Base-by-base conservation (phyloP, 2,113 vertebrate species). In the Macaca mulatta region DNA sequence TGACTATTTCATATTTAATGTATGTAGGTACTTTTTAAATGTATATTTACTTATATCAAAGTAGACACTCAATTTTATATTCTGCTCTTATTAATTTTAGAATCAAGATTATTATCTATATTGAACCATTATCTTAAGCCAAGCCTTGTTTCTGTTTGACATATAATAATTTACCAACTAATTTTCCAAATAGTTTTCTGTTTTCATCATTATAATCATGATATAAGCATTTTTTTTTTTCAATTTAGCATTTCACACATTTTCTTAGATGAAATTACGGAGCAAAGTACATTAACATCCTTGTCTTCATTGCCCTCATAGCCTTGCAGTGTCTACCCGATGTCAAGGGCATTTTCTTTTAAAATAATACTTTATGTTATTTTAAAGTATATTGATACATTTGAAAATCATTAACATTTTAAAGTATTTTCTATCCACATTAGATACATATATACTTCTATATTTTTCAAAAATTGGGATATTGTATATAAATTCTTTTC, bases 221-320 rank as follows among this genome's bases (percentile, higher is more conserved):
- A 90, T 6, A 79, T 57, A 89, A 38, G 5, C 38, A 40, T 48
- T 16, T 38, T 59, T 13, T 48, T 87, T 85, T 90, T 83, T 64
- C 27, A 23, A 40, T 14, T 0, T 70, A 69, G 11, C 2, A 72
- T 61, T 93, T 67, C 50, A 50, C 3, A 75, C 0, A 70, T 57
- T 87, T 92, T 70, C 45, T 96, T 90, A 75, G 45, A 70, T 84
- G 14, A 40, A 94, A 80, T 84, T 88, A 72, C 9, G 77, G 27
- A 23, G 5, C 84, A 16, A 81, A 84, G 0, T 64, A 55, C 40
- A 38, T 52, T 59, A 81, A 77, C 1, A 70, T 57, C 1, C 20
- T 8, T 72, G 20, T 70, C 11, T 23, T 69, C 32, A 85, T 35
- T 96, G 13, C 5, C 9, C 18, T 91, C 22, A 57, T 0, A 50